Percentiles rank a stretch among this genome's conserved stretches.
These are phyloP conservation scores for Dyspetes luteomarginatus DNA, from an alignment of 2,888 invertebrate genomes.

Conservation along the genomic window DNA sequence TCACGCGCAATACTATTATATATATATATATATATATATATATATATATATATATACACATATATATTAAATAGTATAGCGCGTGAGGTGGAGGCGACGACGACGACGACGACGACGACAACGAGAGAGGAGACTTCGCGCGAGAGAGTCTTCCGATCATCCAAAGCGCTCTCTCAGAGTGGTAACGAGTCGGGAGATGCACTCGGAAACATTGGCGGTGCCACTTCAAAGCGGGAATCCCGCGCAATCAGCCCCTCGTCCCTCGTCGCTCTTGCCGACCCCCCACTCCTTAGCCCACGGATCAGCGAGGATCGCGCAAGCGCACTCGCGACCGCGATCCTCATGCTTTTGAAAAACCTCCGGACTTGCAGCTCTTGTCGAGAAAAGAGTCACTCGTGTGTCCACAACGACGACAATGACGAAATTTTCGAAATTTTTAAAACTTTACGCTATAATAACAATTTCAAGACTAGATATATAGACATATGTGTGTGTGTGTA, in stretches of 20 bases:
- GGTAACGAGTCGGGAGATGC: slow-evolving; percentile 80
- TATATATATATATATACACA: too few species aligned
- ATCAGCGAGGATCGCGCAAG: too few species aligned
- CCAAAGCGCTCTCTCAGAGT: slow-evolving; percentile 68
- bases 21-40: too few species aligned
- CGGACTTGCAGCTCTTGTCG: slow-evolving; percentile 69
- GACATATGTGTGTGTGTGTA: too few species aligned
- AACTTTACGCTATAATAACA: too few species aligned
- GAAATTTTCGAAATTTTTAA: neutral
- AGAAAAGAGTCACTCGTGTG: slow-evolving; percentile 48
- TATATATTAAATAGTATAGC: too few species aligned
- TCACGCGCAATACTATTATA: too few species aligned
- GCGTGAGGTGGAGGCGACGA: slow-evolving; percentile 39
- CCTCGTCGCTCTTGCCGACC: slow-evolving; percentile 56
- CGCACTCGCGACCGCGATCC: slow-evolving; percentile 59
- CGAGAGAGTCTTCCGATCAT: slow-evolving; percentile 72
- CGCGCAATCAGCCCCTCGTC: slow-evolving; percentile 79
- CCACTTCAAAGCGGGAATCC: slow-evolving; percentile 82
- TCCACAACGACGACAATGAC: slow-evolving; percentile 13
- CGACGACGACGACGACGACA: slow-evolving; percentile 15
- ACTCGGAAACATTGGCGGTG: slow-evolving; percentile 80
- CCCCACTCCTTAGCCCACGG: slow-evolving; percentile 49
- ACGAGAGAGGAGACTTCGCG: slow-evolving; percentile 32
- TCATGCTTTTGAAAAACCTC: slow-evolving; percentile 78
- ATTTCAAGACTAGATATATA: too few species aligned